Evolutionary conservation across 2,113 vertebrate genomes (phyloP).

Genomic region (Salvelinus fontinalis): DNA sequence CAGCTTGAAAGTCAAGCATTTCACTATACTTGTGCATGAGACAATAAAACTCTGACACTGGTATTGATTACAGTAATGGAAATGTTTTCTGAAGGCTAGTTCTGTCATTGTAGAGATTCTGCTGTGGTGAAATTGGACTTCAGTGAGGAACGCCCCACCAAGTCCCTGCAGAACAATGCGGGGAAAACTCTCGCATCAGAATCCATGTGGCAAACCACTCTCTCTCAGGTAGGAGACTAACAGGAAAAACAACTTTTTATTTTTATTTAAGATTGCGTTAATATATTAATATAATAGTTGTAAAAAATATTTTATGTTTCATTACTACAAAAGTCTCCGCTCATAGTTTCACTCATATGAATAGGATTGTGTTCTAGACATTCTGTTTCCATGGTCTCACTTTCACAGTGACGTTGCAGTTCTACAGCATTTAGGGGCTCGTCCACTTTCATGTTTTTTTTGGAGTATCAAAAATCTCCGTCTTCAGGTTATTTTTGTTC

Average conservation of each 20-base stretch:
- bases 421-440: too few relatives aligned
- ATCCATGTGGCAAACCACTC: conserved; percentile 54
- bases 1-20: too few relatives aligned
- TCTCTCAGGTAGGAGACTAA: conserved; percentile 16
- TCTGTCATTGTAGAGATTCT: conserved; percentile 65
- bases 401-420: too few relatives aligned
- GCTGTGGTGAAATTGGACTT: conserved; percentile 66
- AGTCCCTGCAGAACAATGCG: conserved; percentile 73
- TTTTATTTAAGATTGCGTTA: neutral
- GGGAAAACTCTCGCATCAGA: conserved; percentile 56
- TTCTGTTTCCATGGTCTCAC: too few relatives aligned
- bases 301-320: too few relatives aligned
- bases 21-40: too few relatives aligned
- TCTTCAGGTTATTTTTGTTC: neutral
- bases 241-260: neutral
- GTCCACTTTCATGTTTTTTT: neutral
- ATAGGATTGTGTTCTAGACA: too few relatives aligned
- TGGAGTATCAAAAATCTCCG: neutral
- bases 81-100: neutral
- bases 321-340: too few relatives aligned
- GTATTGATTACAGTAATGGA: neutral
- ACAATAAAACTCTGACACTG: too few relatives aligned
- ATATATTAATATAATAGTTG: too few relatives aligned
- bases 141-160: conserved; percentile 72
- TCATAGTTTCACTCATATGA: too few relatives aligned